Conservation (phyloP, 2,888 invertebrate genomes). For the Ornithoptera alexandrae region DNA sequence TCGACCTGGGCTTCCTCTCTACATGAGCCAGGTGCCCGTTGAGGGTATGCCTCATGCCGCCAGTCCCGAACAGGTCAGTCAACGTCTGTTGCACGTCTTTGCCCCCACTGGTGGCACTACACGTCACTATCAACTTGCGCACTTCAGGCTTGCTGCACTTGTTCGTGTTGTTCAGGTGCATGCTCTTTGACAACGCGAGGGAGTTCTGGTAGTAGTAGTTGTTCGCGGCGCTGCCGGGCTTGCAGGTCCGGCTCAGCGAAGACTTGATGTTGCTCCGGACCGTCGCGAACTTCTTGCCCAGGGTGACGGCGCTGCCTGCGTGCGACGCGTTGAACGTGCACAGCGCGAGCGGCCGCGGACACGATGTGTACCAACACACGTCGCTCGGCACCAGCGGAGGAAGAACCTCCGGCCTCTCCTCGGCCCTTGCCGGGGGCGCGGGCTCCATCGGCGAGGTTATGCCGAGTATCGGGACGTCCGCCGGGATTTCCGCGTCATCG, state of each 20-base stretch:
- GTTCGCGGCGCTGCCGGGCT: constrained; percentile 55
- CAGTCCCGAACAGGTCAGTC: constrained; percentile 57
- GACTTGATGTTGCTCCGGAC: constrained; percentile 75
- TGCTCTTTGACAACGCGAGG: constrained; percentile 65
- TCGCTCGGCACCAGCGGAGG: constrained; percentile 58
- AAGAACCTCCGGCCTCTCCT: constrained; percentile 46
- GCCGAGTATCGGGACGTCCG: constrained; percentile 41
- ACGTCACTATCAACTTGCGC: constrained; percentile 74
- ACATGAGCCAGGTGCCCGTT: constrained; percentile 54
- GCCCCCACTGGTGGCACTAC: constrained; percentile 52
- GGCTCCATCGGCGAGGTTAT: constrained; percentile 56
- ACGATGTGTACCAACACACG: constrained; percentile 75
- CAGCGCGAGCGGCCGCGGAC: constrained; percentile 81
- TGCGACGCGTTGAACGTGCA: constrained; percentile 80
- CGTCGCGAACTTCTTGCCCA: constrained; percentile 74
- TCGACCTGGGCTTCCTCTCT: constrained; percentile 37
- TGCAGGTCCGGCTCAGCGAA: constrained; percentile 64
- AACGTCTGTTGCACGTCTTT: constrained; percentile 53
- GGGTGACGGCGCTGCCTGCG: constrained; percentile 77
- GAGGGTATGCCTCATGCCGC: constrained; percentile 51
- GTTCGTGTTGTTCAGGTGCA: constrained; percentile 66
- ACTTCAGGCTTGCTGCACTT: constrained; percentile 73
- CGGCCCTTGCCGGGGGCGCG: constrained; percentile 41
- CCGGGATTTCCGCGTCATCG: constrained; percentile 52
- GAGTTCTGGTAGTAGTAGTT: constrained; percentile 64